A percentile compares a stretch with the other conserved stretches of the same genome.
Evolutionary conservation across 2,888 invertebrate species (phyloP).

Genomic region (Eristalinus sepulchralis): DNA sequence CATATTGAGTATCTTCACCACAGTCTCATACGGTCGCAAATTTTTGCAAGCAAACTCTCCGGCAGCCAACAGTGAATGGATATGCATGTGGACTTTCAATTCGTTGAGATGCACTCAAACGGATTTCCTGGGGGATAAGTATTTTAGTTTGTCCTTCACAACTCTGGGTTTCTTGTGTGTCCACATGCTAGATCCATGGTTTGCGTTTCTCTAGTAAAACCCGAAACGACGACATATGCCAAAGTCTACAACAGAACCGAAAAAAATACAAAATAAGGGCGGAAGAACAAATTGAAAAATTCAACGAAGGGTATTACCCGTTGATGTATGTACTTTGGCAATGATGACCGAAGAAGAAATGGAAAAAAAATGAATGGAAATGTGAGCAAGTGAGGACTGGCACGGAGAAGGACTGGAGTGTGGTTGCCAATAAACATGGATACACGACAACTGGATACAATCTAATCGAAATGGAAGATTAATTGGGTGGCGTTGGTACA

Average conservation of each 20-base stretch:
- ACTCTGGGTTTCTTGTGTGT: neutral
- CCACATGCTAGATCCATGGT: constrained; percentile 32
- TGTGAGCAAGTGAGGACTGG: too few species aligned
- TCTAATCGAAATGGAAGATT: constrained; percentile 68
- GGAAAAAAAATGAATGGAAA: constrained; percentile 30
- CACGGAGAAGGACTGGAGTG: constrained; percentile 10
- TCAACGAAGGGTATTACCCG: constrained; percentile 42
- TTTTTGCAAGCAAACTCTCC: neutral
- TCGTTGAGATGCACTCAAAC: constrained; percentile 68
- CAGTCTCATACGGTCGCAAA: constrained; percentile 7
- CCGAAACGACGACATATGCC: neutral
- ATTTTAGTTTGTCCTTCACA: constrained; percentile 36
- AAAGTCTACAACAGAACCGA: constrained; percentile 10
- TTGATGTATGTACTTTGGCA: constrained; percentile 45
- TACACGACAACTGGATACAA: constrained; percentile 65
- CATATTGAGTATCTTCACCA: constrained; percentile 50
- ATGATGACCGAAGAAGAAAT: constrained; percentile 46
- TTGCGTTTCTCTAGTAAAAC: neutral
- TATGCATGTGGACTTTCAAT: constrained; percentile 68
- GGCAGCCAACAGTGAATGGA: constrained; percentile 36
- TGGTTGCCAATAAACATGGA: constrained; percentile 44
- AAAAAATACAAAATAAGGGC: constrained; percentile 9
- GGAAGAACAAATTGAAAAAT: constrained; percentile 50
- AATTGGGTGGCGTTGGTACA: constrained; percentile 56
- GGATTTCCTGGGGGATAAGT: constrained; percentile 64